Evolutionary conservation across 1,140 invertebrate species (phyloP).

Genomic region (Lordiphosa clarofinis): DNA sequence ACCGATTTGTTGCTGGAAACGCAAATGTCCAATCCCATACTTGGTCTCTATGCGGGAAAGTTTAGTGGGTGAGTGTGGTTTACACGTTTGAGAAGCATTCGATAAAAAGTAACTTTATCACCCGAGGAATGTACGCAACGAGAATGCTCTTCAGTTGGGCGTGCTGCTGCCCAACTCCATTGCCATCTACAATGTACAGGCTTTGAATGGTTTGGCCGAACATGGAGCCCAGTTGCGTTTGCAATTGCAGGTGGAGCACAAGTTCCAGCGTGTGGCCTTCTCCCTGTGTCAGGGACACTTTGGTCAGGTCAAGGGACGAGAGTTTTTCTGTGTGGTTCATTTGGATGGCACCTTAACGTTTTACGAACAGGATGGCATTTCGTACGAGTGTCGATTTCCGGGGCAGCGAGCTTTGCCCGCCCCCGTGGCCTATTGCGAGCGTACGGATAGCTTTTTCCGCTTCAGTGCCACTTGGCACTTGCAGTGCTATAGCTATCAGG

Average conservation of each 20-base stretch:
- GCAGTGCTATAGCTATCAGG: slow-evolving; percentile 82
- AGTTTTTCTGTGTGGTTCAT: slow-evolving; percentile 89
- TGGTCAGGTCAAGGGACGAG: slow-evolving; percentile 85
- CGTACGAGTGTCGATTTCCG: slow-evolving; percentile 68
- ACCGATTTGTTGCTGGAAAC: slow-evolving; percentile 87
- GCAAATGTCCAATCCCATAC: slow-evolving; percentile 84
- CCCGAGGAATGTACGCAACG: slow-evolving; percentile 58
- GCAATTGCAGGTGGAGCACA: slow-evolving; percentile 82
- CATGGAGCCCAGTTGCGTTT: slow-evolving; percentile 76
- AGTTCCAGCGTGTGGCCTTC: slow-evolving; percentile 82
- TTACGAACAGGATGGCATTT: slow-evolving; percentile 85
- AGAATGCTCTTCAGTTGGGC: slow-evolving; percentile 67
- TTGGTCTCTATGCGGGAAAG: slow-evolving; percentile 86
- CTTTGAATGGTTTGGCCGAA: slow-evolving; percentile 61
- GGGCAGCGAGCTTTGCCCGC: slow-evolving; percentile 86
- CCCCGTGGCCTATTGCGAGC: slow-evolving; percentile 85
- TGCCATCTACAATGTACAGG: slow-evolving; percentile 65
- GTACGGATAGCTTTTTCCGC: slow-evolving; percentile 87
- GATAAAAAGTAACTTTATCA: not conserved
- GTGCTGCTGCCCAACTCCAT: slow-evolving; percentile 67
- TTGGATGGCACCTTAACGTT: slow-evolving; percentile 88
- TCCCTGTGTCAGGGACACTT: slow-evolving; percentile 87
- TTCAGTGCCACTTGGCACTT: slow-evolving; percentile 84
- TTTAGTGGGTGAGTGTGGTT: slow-evolving; percentile 83
- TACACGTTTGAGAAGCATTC: too few relatives aligned